Evolutionary conservation across 1,140 invertebrate species (phyloP).

Genomic region (Melanaphis sacchari): DNA sequence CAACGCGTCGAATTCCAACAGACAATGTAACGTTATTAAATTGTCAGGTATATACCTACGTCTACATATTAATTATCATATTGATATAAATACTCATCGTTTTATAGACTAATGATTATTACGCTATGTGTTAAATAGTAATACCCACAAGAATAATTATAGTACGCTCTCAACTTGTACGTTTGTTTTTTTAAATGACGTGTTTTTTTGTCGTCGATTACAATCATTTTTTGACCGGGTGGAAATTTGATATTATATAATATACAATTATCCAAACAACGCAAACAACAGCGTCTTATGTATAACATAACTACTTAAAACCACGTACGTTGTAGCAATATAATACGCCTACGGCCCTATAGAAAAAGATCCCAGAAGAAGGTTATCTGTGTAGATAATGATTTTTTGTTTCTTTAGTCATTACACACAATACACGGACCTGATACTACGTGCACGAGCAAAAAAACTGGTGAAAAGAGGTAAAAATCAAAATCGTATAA

Average conservation of each 20-base stretch:
- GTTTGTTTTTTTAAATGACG: not conserved
- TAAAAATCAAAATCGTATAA: slow-evolving; percentile 42
- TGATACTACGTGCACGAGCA: not conserved
- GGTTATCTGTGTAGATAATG: not conserved
- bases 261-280: not conserved
- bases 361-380: not conserved
- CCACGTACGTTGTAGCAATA: not conserved
- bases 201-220: not conserved
- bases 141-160: not conserved
- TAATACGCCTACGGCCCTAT: not conserved
- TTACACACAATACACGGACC: not conserved
- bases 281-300: not conserved
- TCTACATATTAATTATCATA: too few relatives aligned
- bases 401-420: not conserved
- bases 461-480: slow-evolving; percentile 29
- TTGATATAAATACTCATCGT: too few relatives aligned
- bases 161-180: not conserved
- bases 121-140: too few relatives aligned
- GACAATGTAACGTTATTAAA: too few relatives aligned
- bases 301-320: not conserved
- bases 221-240: not conserved
- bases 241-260: not conserved
- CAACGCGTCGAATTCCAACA: too few relatives aligned
- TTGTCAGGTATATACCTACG: too few relatives aligned
- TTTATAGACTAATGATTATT: too few relatives aligned